phyloP scores from a whole-genome alignment of 2,113 vertebrate species.

The Anser cygnoides region DNA sequence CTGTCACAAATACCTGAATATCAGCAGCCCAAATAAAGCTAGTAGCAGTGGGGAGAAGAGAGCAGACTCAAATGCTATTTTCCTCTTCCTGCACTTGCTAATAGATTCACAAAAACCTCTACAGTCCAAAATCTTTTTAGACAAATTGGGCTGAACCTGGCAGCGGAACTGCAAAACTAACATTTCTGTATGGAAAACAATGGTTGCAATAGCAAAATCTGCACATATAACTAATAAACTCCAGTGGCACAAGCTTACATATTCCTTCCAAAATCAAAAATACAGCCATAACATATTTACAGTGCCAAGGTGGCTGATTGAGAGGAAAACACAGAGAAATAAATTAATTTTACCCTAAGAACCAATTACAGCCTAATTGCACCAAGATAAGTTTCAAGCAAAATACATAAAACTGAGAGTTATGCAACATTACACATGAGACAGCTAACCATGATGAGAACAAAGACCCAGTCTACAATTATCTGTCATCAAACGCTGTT shows the following conservation, averaged over 20 bases:
- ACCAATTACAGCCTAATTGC: not conserved
- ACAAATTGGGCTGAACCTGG: not conserved
- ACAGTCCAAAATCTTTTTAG: not conserved
- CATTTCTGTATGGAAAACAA: not conserved
- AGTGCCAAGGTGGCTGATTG: not conserved
- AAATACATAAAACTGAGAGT: conserved; percentile 3
- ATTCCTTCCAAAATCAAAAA: not conserved
- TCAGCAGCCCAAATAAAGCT: not conserved
- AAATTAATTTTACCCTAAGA: conserved; percentile 16
- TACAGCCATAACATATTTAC: not conserved
- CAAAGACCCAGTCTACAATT: not conserved
- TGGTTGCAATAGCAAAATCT: not conserved
- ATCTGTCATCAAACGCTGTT: not conserved
- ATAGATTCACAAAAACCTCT: not conserved
- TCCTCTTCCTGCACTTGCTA: not conserved
- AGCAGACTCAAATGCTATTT: not conserved
- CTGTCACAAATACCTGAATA: not conserved
- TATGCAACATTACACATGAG: not conserved
- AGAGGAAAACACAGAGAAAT: not conserved
- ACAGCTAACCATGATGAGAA: not conserved
- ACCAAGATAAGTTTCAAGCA: not conserved
- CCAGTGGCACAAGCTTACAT: not conserved
- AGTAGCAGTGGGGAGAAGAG: not conserved
- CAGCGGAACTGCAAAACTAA: not conserved
- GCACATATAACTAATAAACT: not conserved